Conservation (phyloP, 2,113 vertebrate species). For the Heterotilapia buettikoferi region DNA sequence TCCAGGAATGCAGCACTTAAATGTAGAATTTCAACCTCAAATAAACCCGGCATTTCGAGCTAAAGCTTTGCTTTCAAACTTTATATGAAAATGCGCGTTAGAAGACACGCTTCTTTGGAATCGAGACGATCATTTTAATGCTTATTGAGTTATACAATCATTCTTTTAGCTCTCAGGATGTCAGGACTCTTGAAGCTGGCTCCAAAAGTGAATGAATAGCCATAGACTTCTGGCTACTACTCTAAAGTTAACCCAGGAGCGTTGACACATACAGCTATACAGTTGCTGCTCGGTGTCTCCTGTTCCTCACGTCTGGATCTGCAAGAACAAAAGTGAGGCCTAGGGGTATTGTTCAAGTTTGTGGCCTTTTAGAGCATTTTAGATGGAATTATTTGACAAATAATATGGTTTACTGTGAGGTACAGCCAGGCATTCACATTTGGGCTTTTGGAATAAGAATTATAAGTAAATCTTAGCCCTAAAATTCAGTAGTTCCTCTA, state of each 20-base stretch:
- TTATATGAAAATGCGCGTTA: background rate
- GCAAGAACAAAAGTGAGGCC: background rate
- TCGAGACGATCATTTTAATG: background rate
- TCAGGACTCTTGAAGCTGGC: background rate
- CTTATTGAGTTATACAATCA: background rate
- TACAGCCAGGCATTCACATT: background rate
- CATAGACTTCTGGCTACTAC: background rate
- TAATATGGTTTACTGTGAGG: background rate
- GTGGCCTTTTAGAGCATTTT: background rate
- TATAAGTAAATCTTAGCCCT: background rate
- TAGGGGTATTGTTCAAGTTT: accelerated
- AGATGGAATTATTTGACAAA: background rate
- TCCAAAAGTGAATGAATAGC: background rate
- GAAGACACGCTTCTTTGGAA: background rate
- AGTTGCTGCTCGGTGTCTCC: background rate
- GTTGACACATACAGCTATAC: background rate
- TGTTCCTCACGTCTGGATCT: background rate
- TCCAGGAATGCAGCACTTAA: background rate
- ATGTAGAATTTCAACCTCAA: background rate
- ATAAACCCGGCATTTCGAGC: background rate
- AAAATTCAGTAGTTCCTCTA: background rate
- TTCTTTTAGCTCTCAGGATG: background rate
- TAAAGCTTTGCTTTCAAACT: background rate
- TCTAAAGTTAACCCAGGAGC: background rate
- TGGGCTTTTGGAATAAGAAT: background rate